Percentiles rank a stretch among this genome's conserved stretches.
These are phyloP conservation scores for Caenorhabditis brenneri DNA, from an alignment of 1,140 invertebrate genomes.

Conservation along the genomic window DNA sequence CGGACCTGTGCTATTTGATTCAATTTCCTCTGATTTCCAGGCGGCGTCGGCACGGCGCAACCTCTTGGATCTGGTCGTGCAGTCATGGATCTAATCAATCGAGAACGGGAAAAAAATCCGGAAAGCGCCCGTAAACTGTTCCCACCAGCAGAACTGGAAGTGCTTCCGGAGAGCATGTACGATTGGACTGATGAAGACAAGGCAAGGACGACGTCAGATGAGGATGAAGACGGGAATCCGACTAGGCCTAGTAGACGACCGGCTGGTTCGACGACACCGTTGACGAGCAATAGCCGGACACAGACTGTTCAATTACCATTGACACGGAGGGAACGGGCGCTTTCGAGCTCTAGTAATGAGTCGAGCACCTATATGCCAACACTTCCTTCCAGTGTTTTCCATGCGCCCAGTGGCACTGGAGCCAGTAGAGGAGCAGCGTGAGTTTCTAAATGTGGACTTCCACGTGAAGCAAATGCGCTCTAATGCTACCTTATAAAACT, in stretches of 20 bases:
- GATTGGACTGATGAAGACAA: constrained; percentile 27
- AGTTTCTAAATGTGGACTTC: not conserved
- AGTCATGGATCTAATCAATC: constrained; percentile 59
- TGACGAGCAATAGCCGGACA: not conserved
- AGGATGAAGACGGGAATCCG: not conserved
- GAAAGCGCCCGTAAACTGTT: not conserved
- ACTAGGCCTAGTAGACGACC: not conserved
- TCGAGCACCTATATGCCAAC: constrained; percentile 59
- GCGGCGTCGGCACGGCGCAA: constrained; percentile 64
- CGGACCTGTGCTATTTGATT: too few species aligned
- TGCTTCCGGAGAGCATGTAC: constrained; percentile 13
- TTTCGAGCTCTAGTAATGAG: constrained; percentile 58
- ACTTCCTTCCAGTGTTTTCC: constrained; percentile 58
- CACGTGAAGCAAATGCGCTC: too few species aligned
- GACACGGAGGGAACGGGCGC: constrained; percentile 46
- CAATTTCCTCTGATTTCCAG: not conserved
- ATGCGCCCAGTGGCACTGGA: constrained; percentile 35
- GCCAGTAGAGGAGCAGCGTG: not conserved
- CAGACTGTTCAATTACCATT: not conserved
- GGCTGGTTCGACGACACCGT: not conserved
- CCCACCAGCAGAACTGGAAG: constrained; percentile 11
- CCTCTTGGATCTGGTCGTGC: constrained; percentile 61
- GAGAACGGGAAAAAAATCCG: constrained; percentile 4
- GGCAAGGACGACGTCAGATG: constrained; percentile 23
- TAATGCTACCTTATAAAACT: too few species aligned